Evolutionary conservation across 35 echinoderm and acorn worm species (phyloP), one percentile per base, ranked within the genome.

Genomic region (Apostichopus parvimensis): DNA sequence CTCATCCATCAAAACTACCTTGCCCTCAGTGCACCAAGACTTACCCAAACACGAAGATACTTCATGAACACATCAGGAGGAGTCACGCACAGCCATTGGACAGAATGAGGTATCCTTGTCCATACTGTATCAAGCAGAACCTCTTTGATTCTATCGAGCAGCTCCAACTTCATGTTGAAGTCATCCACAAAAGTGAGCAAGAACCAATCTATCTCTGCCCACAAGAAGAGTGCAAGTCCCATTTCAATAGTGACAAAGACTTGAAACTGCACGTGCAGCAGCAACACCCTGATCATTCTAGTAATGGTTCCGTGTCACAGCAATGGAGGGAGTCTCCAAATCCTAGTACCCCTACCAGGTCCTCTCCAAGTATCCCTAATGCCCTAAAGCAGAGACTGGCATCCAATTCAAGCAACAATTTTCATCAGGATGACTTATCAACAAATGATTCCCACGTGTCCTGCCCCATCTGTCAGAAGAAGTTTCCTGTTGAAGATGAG

Each of bases 101-200:
- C 68, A 94, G 87, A 26, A 99, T 99, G 97, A 96, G 94, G 53
- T 99, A 99, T 89, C 97, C 97, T 15, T 99, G 97, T 73, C 97
- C 97, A 12, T 99, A 99, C 72, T 99, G 97, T 73, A 90, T 99
- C 55, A 95, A 99, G 77, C 97, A 99, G 71, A 99, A 99, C 71
- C 85, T 99, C 25, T 99, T 99, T 94, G 95, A 99, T 82, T 96
- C 95, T 82, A 99, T 99, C 22, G 97, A 99, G 71, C 94, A 99
- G 60, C 97, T 99, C 8, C 97, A 99, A 66, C 93, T 99, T 60
- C 97, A 99, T 76, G 93, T 99, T 10, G 95, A 99, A 86, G 95
- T 99, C 9, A 93, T 94, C 53, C 97, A 99, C 79, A 94, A 98
- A 57, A 98, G 94, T 89, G 86, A 91, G 15, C 92, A 92, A 76